phyloP scores from a whole-genome alignment of 1,140 invertebrate species.

The Delia radicum region DNA sequence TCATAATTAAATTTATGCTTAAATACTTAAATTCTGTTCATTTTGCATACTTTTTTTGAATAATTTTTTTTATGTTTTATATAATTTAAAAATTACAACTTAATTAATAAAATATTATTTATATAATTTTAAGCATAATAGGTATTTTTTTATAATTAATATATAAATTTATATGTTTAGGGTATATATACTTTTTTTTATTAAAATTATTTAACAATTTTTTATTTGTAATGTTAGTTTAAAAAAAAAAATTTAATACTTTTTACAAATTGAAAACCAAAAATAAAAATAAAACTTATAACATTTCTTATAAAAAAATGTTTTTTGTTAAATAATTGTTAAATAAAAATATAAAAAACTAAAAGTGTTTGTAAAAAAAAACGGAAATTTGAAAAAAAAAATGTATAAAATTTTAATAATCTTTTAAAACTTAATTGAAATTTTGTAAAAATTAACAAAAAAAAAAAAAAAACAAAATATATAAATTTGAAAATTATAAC shows the following conservation, averaged over 20 bases:
- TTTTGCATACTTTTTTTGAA: background rate
- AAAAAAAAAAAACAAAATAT: background rate
- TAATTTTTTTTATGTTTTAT: background rate
- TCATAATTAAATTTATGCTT: background rate
- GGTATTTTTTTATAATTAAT: background rate
- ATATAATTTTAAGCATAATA: background rate
- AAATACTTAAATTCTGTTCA: constrained; percentile 1
- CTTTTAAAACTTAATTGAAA: background rate
- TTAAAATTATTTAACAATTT: background rate
- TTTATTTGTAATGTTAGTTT: background rate
- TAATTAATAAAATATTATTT: background rate
- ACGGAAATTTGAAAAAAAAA: too few relatives aligned
- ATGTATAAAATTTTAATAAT: background rate
- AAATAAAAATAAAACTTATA: background rate
- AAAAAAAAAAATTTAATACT: background rate
- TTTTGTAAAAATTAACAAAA: background rate
- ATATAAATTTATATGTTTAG: background rate
- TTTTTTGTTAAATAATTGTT: background rate
- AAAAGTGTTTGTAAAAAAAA: background rate
- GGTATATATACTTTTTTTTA: background rate
- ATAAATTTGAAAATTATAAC: background rate
- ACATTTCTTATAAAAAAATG: background rate
- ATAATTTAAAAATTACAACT: background rate
- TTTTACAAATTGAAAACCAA: background rate
- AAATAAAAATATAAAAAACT: background rate